Evolutionary conservation across 2,113 vertebrate species (phyloP), one percentile per base, ranked within the genome.

Genomic region (Phycodurus eques): DNA sequence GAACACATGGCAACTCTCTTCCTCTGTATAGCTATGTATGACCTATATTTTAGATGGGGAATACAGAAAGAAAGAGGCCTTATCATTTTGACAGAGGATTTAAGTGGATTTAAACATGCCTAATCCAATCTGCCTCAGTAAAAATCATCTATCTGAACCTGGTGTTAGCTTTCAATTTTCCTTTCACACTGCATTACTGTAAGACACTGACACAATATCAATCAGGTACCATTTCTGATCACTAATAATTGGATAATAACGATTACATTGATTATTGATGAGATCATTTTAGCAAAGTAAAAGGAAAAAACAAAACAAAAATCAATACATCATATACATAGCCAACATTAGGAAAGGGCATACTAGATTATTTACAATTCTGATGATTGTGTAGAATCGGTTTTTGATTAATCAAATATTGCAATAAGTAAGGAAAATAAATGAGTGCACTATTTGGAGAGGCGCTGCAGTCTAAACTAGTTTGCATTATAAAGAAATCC

Each of bases 81-180:
- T 79, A 77, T 75, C 31, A 47, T 81, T 83, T 80, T 75, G 78
- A 59, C 68, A 77, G 67, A 2, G 59, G 85, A 81, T 85, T 87
- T 75, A 76, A 80, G 72, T 84, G 74, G 80, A 85, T 89, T 87
- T 81, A 78, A 87, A 83, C 71, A 72, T 35, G 49, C 71, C 62
- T 88, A 85, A 87, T 85, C 80, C 80, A 70, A 72, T 74, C 73
- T 80, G 81, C 80, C 60, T 60, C 62, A 73, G 71, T 75, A 77
- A 77, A 84, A 84, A 69, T 76, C 76, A 71, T 61, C 63, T 66
- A 73, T 72, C 73, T 75, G 66, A 56, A 78, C 44, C 66, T 73
- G 42, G 0, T 67, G 70, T 71, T 64, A 22, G 72, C 47, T 69
- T 53, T 76, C 62, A 70, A 47, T 74, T 77, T 65, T 78, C 75